Evolutionary conservation across 2,113 vertebrate species (phyloP).

Genomic region (Amazona guildingii): DNA sequence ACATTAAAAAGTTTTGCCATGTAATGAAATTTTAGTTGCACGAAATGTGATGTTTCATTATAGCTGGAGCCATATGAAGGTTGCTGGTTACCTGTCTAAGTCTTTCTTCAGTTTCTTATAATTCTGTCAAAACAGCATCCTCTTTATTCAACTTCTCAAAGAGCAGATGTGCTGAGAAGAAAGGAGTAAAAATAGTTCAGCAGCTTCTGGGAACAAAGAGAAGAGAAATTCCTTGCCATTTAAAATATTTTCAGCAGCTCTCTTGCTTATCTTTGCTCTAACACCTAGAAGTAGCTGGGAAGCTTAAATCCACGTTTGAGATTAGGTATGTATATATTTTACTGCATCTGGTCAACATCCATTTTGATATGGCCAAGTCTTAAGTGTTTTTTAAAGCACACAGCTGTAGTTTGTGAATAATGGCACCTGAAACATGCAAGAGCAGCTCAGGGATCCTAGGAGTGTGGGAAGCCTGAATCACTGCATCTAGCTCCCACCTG

Average conservation of each 20-base stretch:
- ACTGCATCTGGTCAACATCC: slow-evolving; percentile 6
- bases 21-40: background rate
- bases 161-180: background rate
- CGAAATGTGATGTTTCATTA: background rate
- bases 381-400: slow-evolving; percentile 22
- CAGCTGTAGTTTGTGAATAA: background rate
- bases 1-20: background rate
- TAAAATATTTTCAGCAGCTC: slow-evolving; percentile 1
- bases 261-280: slow-evolving; percentile 18
- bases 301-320: background rate
- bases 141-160: background rate
- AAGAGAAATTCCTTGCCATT: background rate
- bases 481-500: background rate
- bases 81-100: background rate
- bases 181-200: background rate
- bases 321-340: background rate
- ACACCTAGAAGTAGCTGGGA: background rate
- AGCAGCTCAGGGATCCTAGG: background rate
- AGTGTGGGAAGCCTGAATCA: background rate
- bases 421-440: background rate
- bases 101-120: background rate
- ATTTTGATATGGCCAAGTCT: background rate
- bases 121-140: background rate
- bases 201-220: background rate
- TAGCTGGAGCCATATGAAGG: background rate